Percentiles rank a stretch among this genome's conserved stretches.
Conservation (phyloP, 2,888 invertebrate genomes). For the Amiota communis region DNA sequence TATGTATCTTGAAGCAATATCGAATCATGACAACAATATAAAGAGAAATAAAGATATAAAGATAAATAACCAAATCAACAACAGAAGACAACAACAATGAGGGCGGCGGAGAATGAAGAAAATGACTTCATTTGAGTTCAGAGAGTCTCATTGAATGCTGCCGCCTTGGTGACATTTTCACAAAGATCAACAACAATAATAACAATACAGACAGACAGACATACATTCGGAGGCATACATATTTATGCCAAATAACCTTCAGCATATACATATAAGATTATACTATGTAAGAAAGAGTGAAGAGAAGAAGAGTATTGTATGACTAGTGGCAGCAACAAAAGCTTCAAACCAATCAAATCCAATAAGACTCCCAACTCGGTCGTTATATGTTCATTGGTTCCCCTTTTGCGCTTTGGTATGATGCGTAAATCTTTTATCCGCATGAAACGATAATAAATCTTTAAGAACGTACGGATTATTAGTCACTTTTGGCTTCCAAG, state of each 20-base stretch:
- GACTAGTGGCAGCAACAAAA: not conserved
- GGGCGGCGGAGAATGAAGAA: not conserved
- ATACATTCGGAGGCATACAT: not conserved
- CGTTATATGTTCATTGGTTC: not conserved
- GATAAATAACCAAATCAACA: constrained; percentile 67
- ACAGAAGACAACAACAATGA: constrained; percentile 9
- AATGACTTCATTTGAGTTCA: constrained; percentile 23
- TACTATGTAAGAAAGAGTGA: no score
- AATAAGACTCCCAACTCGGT: not conserved
- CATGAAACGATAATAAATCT: constrained; percentile 65
- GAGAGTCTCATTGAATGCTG: constrained; percentile 2
- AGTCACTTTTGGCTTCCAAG: constrained; percentile 45
- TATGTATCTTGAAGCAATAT: not conserved
- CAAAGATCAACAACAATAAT: not conserved
- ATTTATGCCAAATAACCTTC: constrained; percentile 21
- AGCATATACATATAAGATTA: not conserved
- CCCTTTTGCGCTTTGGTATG: constrained; percentile 37
- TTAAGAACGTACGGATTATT: constrained; percentile 63
- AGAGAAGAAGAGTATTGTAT: no score
- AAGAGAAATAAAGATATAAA: constrained; percentile 57
- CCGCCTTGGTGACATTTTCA: constrained; percentile 21
- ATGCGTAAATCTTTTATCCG: constrained; percentile 65
- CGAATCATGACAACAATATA: constrained; percentile 25
- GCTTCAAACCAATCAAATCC: not conserved
- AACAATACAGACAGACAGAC: not conserved